Base-by-base conservation (phyloP, 1,140 invertebrate genomes). In the Maniola jurtina region DNA sequence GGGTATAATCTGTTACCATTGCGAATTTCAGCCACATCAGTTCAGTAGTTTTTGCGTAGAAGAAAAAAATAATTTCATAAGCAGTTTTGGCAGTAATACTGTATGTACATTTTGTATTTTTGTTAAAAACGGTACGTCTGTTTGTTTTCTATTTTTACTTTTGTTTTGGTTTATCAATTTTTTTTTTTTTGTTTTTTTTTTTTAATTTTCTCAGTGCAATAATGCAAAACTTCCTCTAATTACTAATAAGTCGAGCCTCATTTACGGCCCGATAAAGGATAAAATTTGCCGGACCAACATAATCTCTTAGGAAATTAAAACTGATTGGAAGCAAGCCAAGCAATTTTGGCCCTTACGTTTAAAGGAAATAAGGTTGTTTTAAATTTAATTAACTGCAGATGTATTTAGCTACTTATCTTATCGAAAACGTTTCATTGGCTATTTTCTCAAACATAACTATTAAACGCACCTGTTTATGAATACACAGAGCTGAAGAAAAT, bases 381-480 rank as follows among this genome's bases (percentile, higher is more conserved):
- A 25, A 52, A 52, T 16, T 25, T 52, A 52, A 11, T 2, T 25
- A 52, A 16, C 15, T 16, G 48, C 15, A 45, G 7, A 5, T 16
- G 15, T 52, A 11, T 5, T 25, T 52, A 25, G 25, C 25, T 16
- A 52, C 48, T 52, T 16, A 52, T 52, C 48, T 52, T 52, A 52
- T 16, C 48, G 48, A 9, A 52, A 25, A 52, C 14, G 48, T 52
- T 52, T 52, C 48, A 25, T 52, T 25, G 48, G 48, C 10, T 52
- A 52, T 25, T 52, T 52, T 52, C 48, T 52, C 48, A 16, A 16
- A 52, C 6, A 52, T 52, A 52, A 52, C 48, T 52, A 16, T 52
- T 52, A 52, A 16, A 52, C 0, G 48, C 48, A 52, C 48, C 48
- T 52, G 48, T 52, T 52, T 52, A 25, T 25, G 5, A 13, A 0